Percentiles rank a stretch among this genome's conserved stretches.
Conservation (phyloP, 2,113 vertebrate species). For the Chionomys nivalis region DNA sequence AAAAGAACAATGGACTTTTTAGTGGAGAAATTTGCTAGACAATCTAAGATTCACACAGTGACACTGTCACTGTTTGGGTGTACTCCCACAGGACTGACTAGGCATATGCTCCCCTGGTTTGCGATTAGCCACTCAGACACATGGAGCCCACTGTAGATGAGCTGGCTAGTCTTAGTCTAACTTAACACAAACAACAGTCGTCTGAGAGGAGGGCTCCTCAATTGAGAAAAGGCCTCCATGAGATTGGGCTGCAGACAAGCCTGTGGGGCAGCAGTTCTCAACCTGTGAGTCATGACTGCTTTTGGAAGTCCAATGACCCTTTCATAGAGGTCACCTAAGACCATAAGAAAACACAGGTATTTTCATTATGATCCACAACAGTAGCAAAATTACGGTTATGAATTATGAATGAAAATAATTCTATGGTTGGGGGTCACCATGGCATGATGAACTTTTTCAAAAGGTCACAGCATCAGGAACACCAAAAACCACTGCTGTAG, state of each 20-base stretch:
- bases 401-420: neutral
- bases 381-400: neutral
- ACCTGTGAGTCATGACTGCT: neutral
- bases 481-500: neutral
- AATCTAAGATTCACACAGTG: neutral
- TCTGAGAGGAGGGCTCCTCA: neutral
- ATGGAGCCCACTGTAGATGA: neutral
- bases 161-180: neutral
- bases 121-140: too few relatives aligned
- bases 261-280: neutral
- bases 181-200: neutral
- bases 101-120: neutral
- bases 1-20: neutral
- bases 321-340: neutral
- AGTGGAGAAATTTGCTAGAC: neutral
- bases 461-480: neutral
- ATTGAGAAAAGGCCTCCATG: neutral
- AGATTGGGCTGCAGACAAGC: neutral
- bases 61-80: neutral
- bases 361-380: neutral
- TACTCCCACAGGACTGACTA: too few relatives aligned
- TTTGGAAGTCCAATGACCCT: too few relatives aligned
- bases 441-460: neutral
- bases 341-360: neutral
- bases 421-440: neutral